phyloP scores from a whole-genome alignment of 2,888 invertebrate species.

The Acleris literana region DNA sequence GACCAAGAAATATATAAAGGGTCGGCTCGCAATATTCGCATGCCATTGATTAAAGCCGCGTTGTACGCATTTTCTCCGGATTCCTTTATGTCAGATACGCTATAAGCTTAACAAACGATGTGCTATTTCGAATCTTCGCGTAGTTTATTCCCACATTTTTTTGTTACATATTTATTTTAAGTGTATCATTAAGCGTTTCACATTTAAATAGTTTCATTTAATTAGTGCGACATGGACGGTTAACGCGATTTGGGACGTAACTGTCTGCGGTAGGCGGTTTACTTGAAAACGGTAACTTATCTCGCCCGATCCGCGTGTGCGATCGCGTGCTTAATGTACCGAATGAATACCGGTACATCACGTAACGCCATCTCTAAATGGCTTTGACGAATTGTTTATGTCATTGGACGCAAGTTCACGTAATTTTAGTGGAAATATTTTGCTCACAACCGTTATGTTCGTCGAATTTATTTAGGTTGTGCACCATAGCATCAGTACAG shows the following conservation, averaged over 20 bases:
- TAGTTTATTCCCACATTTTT: neutral
- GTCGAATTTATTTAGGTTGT: too few relatives aligned
- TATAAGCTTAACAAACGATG: too few relatives aligned
- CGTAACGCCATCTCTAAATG: conserved; percentile 56
- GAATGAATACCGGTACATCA: conserved; percentile 57
- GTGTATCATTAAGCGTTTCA: neutral
- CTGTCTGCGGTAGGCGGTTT: conserved; percentile 43
- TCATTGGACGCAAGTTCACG: conserved; percentile 53
- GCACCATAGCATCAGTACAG: too few relatives aligned
- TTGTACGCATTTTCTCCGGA: neutral
- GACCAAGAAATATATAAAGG: conserved; percentile 13
- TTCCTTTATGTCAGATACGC: too few relatives aligned
- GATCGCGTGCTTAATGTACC: conserved; percentile 58
- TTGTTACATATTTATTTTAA: neutral
- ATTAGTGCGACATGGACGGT: conserved; percentile 30
- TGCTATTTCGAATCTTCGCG: too few relatives aligned
- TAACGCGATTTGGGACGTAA: conserved; percentile 46
- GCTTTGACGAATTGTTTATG: conserved; percentile 59
- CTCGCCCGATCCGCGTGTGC: conserved; percentile 46
- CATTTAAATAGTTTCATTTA: conserved; percentile 19
- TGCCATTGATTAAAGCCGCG: conserved; percentile 5
- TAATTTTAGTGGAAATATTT: conserved; percentile 36
- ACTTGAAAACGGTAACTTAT: conserved; percentile 51
- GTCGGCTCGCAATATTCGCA: conserved; percentile 2
- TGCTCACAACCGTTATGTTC: too few relatives aligned